A percentile compares a stretch with the other conserved stretches of the same genome.
These are phyloP conservation scores for Mycalesis mineus DNA, from an alignment of 2,888 invertebrate genomes.

Conservation along the genomic window DNA sequence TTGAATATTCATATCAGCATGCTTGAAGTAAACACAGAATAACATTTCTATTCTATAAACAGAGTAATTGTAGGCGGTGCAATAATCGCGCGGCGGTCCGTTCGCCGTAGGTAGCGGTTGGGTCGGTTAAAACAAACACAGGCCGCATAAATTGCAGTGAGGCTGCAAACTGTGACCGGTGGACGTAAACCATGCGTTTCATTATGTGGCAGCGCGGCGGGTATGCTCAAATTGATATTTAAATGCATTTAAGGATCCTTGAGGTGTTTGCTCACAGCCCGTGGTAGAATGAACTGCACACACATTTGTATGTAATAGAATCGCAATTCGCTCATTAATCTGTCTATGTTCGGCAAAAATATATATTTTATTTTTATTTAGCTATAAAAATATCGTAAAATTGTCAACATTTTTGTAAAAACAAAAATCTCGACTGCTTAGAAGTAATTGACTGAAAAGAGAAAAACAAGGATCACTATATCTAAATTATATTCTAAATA, in stretches of 20 bases:
- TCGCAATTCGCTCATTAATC: no score
- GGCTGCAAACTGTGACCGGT: slow-evolving; percentile 13
- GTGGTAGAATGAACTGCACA: not conserved
- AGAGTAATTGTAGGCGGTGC: slow-evolving; percentile 10
- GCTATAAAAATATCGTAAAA: no score
- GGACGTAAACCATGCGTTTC: slow-evolving; percentile 25
- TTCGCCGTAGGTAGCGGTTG: slow-evolving; percentile 5
- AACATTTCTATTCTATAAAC: not conserved
- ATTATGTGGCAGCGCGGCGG: slow-evolving; percentile 23
- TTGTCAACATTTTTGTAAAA: no score
- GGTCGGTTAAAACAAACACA: slow-evolving; percentile 20
- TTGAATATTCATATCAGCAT: not conserved
- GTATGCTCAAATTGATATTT: slow-evolving; percentile 27
- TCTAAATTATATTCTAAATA: no score
- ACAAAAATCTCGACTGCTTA: no score
- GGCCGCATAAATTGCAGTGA: slow-evolving; percentile 18
- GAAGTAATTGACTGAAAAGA: no score
- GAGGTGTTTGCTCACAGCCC: not conserved
- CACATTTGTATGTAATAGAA: not conserved
- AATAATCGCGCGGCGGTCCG: slow-evolving; percentile 1
- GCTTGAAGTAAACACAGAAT: not conserved
- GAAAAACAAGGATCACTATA: no score
- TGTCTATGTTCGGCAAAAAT: no score
- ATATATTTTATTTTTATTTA: no score
- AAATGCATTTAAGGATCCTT: not conserved